Base-by-base conservation (phyloP, 2,113 vertebrate genomes). In the Lanius collurio region DNA sequence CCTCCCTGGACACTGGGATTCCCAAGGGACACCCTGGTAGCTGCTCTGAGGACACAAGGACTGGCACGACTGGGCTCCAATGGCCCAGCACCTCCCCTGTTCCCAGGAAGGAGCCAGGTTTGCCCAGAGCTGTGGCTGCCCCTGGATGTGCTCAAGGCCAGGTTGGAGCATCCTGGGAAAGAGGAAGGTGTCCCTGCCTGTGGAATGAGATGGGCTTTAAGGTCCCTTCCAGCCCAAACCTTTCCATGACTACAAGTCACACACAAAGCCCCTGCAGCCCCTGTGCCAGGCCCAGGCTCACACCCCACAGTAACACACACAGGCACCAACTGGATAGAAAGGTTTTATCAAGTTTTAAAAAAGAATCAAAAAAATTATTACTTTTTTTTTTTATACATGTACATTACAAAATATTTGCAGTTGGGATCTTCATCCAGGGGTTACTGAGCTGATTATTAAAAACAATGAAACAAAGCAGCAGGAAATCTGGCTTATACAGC, bases 321-420 rank as follows among this genome's bases (percentile, higher is more conserved):
- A 89, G 63, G 31, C 79, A 47, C 23, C 0, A 0, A 8, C 1
- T 50, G 68, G 94, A 95, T 92, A 94, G 88, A 97, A 96, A 97
- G 95, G 19, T 82, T 96, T 96, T 97, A 97, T 95, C 86, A 37
- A 93, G 71, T 96, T 94, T 91, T 77, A 33, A 89, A 96, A 97
- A 97, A 93, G 57, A 80, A 94, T 83, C 77, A 9, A 74, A 88
- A 87, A 83, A 89, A 83, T 73, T 62, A 91, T 53, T 79, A 44
- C 18, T 52, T 85, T 67, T 71, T 42, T 44, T 44, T 27, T 84
- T 70, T 83, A 76, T 47, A 95, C 89, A 94, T 0, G 15, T 90
- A 96, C 87, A 89, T 95, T 93, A 96, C 74, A 96, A 95, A 75
- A 53, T 56, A 71, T 68, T 57, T 78, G 85, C 82, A 57, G 28